Percentiles rank a stretch among this genome's conserved stretches.
Conservation (phyloP, 1,140 invertebrate species). For the Zaprionus tsacasi region DNA sequence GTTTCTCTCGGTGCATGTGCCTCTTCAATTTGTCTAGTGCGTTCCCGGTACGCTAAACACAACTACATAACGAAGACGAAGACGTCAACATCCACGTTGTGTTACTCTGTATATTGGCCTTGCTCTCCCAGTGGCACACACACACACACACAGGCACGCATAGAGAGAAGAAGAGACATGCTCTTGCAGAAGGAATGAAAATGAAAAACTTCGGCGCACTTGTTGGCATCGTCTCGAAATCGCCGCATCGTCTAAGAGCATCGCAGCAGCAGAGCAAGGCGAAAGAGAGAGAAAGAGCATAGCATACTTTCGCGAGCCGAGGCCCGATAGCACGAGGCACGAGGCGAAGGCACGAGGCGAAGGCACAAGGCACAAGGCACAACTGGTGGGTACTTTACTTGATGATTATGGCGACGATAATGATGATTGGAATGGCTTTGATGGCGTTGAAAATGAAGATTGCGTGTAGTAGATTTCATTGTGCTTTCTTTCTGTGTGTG, state of each 20-base stretch:
- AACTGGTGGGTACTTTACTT: slow-evolving; percentile 84
- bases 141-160: slow-evolving; percentile 13
- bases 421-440: slow-evolving; percentile 84
- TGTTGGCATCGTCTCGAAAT: slow-evolving; percentile 74
- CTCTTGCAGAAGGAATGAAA: slow-evolving; percentile 36
- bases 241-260: slow-evolving; percentile 60
- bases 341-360: slow-evolving; percentile 2
- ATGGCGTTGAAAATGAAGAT: slow-evolving; percentile 84
- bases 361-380: slow-evolving; percentile 36
- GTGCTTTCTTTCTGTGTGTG: slow-evolving; percentile 34
- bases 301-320: slow-evolving; percentile 51
- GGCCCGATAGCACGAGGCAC: slow-evolving; percentile 12
- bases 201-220: slow-evolving; percentile 64
- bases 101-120: slow-evolving; percentile 38
- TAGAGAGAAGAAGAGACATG: slow-evolving; percentile 8
- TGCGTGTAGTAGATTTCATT: slow-evolving; percentile 82
- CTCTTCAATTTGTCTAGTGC: slow-evolving; percentile 18
- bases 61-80: slow-evolving; percentile 75
- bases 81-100: slow-evolving; percentile 61
- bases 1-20: background rate
- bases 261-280: slow-evolving; percentile 4
- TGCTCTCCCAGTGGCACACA: slow-evolving; percentile 18
- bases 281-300: slow-evolving; percentile 22
- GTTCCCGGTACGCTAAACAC: slow-evolving; percentile 45
- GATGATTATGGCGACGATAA: slow-evolving; percentile 84